A percentile compares a stretch with the other conserved stretches of the same genome.
phyloP scores from a whole-genome alignment of 2,888 invertebrate genomes.

The Stegana nigrithorax region DNA sequence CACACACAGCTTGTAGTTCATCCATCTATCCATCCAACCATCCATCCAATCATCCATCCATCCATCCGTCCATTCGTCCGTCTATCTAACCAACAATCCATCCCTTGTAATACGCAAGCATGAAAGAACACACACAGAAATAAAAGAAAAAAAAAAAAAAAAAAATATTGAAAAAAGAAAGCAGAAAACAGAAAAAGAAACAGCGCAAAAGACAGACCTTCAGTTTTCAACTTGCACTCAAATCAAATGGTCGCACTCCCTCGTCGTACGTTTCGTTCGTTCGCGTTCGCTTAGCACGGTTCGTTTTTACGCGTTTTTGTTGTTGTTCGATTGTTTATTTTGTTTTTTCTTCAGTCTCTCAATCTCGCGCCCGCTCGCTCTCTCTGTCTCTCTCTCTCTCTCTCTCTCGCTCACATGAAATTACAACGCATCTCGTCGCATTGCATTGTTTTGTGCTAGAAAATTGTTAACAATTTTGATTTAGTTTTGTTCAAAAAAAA shows the following conservation, averaged over 20 bases:
- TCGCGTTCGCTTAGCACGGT: no score
- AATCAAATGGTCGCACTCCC: conserved; percentile 14
- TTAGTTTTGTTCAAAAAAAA: no score
- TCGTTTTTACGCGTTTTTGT: neutral
- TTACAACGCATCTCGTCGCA: no score
- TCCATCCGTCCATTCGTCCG: no score
- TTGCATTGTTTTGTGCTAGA: no score
- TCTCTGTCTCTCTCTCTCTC: no score
- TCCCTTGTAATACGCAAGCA: conserved; percentile 19
- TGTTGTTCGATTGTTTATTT: neutral
- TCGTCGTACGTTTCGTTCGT: neutral
- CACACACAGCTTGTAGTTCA: no score
- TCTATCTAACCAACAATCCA: no score
- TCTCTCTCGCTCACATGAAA: no score
- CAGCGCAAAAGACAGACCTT: neutral
- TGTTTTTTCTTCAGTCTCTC: neutral
- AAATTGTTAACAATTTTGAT: no score
- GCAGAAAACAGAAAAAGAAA: neutral
- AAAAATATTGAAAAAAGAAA: neutral
- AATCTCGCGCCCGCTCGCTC: neutral
- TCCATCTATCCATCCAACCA: no score
- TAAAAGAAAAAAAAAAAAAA: conserved; percentile 36
- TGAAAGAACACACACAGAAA: conserved; percentile 7
- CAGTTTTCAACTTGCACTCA: conserved; percentile 6
- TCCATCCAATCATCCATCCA: no score